phyloP scores from a whole-genome alignment of 2,888 invertebrate species.

The Trichopoda pennipes region DNA sequence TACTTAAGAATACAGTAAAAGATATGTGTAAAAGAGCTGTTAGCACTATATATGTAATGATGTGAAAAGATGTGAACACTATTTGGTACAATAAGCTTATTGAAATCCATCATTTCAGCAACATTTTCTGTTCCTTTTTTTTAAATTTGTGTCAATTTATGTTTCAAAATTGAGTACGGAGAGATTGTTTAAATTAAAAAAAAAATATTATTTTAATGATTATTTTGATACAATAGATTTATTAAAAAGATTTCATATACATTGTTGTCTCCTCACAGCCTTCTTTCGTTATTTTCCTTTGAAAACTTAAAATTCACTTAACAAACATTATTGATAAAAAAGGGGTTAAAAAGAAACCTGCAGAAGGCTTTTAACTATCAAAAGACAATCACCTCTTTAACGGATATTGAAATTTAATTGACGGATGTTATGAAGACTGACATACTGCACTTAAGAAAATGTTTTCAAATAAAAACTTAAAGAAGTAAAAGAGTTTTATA shows the following conservation, averaged over 20 bases:
- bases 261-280: not conserved
- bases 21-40: not conserved
- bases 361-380: conserved; percentile 45
- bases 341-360: conserved; percentile 15
- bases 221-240: not conserved
- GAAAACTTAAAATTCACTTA: not conserved
- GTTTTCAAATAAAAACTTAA: conserved; percentile 29
- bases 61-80: not conserved
- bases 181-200: not conserved
- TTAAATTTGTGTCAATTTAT: too few species aligned
- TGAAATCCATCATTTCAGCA: too few species aligned
- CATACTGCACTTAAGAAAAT: conserved; percentile 58
- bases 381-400: conserved; percentile 62
- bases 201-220: not conserved
- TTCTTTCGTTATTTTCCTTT: conserved; percentile 1
- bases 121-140: too few species aligned
- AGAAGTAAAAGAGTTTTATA: not conserved
- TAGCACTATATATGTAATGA: not conserved
- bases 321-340: conserved; percentile 36
- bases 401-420: conserved; percentile 64
- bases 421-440: conserved; percentile 61
- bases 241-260: not conserved
- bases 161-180: too few species aligned
- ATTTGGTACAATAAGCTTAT: not conserved
- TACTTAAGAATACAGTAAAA: conserved; percentile 43